phyloP scores from a whole-genome alignment of 2,113 vertebrate species.

The Rhinogobius similis region DNA sequence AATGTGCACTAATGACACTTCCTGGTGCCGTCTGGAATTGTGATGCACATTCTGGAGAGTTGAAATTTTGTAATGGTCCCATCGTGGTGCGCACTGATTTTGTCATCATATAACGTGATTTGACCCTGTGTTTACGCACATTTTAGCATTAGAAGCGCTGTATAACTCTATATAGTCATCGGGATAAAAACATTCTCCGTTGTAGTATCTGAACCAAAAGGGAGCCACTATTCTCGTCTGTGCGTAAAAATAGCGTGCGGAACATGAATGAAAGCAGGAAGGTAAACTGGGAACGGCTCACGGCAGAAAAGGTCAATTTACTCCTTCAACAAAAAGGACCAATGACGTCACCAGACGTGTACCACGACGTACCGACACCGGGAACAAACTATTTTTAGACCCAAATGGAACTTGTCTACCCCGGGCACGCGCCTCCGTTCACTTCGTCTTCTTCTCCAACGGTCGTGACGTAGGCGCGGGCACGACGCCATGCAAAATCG shows the following conservation, averaged over 20 bases:
- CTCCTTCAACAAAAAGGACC: conserved; percentile 66
- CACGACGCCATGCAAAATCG: conserved; percentile 61
- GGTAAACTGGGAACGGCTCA: conserved; percentile 19
- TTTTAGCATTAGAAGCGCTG: not conserved
- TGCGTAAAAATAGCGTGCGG: conserved; percentile 16
- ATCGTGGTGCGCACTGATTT: not conserved
- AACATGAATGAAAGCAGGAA: conserved; percentile 11
- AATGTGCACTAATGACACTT: not conserved
- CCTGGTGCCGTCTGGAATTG: not conserved
- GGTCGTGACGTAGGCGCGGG: conserved; percentile 70
- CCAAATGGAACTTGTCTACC: conserved; percentile 66
- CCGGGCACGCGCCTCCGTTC: conserved; percentile 57
- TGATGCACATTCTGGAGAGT: not conserved
- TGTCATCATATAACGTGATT: not conserved
- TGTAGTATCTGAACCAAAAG: conserved; percentile 8
- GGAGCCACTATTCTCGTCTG: conserved; percentile 1
- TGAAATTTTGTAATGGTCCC: not conserved
- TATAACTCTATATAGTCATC: not conserved
- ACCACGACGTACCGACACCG: conserved; percentile 64
- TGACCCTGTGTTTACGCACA: not conserved
- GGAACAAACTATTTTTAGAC: conserved; percentile 74
- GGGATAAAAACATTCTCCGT: not conserved
- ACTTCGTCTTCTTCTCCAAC: conserved; percentile 41
- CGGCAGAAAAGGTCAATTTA: conserved; percentile 71
- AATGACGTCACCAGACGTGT: conserved; percentile 75